A percentile compares a stretch with the other conserved stretches of the same genome.
Conservation (phyloP, 2,797 vertebrate species). For the Brachyrhaphis roseni region DNA sequence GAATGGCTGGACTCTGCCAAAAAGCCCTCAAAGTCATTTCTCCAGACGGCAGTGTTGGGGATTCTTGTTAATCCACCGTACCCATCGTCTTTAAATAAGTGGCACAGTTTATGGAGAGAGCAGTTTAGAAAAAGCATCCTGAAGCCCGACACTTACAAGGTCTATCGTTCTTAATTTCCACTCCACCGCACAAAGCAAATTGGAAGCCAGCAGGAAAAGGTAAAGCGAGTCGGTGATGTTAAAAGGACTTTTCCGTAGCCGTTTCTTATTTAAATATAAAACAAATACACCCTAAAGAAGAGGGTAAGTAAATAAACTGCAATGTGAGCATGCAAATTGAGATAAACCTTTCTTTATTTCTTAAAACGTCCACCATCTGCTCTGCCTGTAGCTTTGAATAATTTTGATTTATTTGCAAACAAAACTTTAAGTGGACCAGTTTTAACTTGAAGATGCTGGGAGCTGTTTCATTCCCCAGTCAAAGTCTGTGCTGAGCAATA, state of each 20-base stretch:
- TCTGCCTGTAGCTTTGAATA: conserved; percentile 26
- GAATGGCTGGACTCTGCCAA: conserved; percentile 68
- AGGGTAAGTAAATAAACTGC: conserved; percentile 9
- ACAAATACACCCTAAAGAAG: neutral
- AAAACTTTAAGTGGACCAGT: conserved; percentile 26
- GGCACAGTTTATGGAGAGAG: conserved; percentile 60
- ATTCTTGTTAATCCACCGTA: conserved; percentile 76
- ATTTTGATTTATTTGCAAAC: conserved; percentile 31
- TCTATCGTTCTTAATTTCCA: conserved; percentile 74
- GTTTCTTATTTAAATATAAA: conserved; percentile 35
- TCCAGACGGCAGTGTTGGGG: conserved; percentile 70
- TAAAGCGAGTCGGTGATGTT: conserved; percentile 43
- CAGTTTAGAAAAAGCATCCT: conserved; percentile 59
- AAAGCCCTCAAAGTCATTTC: conserved; percentile 74
- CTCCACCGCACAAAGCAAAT: conserved; percentile 71
- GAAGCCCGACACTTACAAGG: conserved; percentile 61
- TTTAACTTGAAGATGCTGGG: conserved; percentile 44
- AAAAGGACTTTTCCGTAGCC: conserved; percentile 31
- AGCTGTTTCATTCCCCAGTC: conserved; percentile 54
- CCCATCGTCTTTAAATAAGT: conserved; percentile 77
- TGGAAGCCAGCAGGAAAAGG: conserved; percentile 58
- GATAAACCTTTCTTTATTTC: conserved; percentile 7
- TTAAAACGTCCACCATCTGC: conserved; percentile 16
- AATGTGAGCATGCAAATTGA: conserved; percentile 14
- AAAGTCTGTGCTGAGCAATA: conserved; percentile 41